Evolutionary conservation across 2,797 vertebrate genomes (phyloP).

Genomic region (Aratinga solstitialis): DNA sequence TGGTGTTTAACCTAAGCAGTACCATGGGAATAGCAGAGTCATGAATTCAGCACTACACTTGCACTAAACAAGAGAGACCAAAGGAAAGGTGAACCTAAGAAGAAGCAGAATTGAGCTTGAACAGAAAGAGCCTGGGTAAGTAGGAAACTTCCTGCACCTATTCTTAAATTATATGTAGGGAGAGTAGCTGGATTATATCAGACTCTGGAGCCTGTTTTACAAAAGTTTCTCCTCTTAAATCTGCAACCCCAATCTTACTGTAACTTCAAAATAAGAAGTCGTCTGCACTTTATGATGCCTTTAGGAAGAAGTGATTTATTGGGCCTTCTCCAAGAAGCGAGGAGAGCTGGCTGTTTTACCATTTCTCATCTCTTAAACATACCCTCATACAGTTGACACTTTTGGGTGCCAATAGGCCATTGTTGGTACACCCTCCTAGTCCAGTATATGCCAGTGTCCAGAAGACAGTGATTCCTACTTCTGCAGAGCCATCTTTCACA

Average conservation of each 20-base stretch:
- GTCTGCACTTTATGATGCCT: background rate
- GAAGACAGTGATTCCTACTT: rapidly evolving
- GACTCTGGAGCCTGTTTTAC: background rate
- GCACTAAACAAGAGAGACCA: background rate
- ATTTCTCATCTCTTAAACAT: background rate
- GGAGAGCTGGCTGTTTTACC: background rate
- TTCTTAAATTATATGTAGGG: conserved; percentile 1
- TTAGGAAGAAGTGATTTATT: background rate
- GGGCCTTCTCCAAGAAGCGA: background rate
- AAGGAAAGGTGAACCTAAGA: background rate
- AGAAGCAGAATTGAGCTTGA: background rate
- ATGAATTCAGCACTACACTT: background rate
- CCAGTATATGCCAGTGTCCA: background rate
- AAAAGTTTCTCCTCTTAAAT: conserved; percentile 9
- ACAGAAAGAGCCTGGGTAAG: background rate
- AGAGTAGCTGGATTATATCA: background rate
- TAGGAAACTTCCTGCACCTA: background rate
- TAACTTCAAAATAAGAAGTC: background rate
- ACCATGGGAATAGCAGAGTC: background rate
- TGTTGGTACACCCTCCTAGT: background rate
- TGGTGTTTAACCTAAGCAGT: background rate
- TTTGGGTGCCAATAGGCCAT: background rate
- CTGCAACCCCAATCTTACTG: background rate
- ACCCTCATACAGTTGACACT: background rate
- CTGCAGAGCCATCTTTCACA: background rate